phyloP scores from a whole-genome alignment of 1,140 invertebrate species.

The Trissolcus basalis region DNA sequence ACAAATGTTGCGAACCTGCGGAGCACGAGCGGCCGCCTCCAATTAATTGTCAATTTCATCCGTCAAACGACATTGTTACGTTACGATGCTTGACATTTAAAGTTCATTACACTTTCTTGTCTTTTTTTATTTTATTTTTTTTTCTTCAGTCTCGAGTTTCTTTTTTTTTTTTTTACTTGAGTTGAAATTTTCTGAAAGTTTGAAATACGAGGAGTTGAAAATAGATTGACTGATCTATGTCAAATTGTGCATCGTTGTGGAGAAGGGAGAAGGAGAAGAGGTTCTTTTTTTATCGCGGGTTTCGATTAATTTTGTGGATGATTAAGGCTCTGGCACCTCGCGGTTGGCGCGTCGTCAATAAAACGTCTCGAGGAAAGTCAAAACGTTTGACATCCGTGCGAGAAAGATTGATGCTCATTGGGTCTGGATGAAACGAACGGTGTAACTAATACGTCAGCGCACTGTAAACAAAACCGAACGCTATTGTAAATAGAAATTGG shows the following conservation, averaged over 20 bases:
- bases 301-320: conserved; percentile 2
- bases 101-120: background rate
- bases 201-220: background rate
- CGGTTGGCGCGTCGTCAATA: conserved; percentile 3
- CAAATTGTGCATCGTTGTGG: background rate
- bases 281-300: background rate
- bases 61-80: background rate
- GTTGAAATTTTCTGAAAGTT: too few species aligned
- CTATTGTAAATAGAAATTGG: conserved; percentile 16
- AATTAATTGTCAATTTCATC: background rate
- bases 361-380: conserved; percentile 5
- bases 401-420: conserved; percentile 11
- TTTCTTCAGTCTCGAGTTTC: too few species aligned
- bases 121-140: background rate
- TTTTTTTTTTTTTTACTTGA: too few species aligned
- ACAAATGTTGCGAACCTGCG: background rate
- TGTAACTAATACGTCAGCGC: conserved; percentile 14
- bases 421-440: conserved; percentile 3
- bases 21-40: background rate
- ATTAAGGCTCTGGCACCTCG: background rate
- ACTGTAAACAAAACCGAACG: conserved; percentile 8
- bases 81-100: background rate
- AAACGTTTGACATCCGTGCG: conserved; percentile 2
- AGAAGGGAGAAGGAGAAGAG: too few species aligned
- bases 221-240: background rate